Conservation (phyloP, 2,797 vertebrate genomes). For the Emydoidea blandingii region DNA sequence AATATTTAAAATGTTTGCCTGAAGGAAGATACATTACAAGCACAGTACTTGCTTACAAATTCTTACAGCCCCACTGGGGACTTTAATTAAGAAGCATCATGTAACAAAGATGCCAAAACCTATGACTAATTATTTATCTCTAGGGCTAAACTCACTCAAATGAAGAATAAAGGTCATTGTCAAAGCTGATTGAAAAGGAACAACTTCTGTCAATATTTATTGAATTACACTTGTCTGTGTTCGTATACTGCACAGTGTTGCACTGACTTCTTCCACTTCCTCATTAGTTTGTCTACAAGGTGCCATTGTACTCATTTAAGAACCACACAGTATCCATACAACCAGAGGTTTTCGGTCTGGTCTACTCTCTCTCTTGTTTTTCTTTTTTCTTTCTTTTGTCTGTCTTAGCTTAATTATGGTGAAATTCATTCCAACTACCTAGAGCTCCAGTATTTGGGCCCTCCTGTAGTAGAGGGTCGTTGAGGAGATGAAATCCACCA, state of each 20-base stretch:
- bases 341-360: not conserved
- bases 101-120: not conserved
- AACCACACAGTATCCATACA: not conserved
- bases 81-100: slow-evolving; percentile 7
- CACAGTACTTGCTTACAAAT: not conserved
- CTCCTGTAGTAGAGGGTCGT: not conserved
- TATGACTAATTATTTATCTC: slow-evolving; percentile 8
- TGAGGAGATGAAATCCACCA: not conserved
- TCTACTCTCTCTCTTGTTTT: not conserved
- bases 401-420: not conserved
- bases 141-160: slow-evolving; percentile 9
- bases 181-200: slow-evolving; percentile 39
- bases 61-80: not conserved
- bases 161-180: slow-evolving; percentile 59
- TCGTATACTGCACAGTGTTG: not conserved
- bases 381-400: not conserved
- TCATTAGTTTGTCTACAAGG: not conserved
- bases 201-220: slow-evolving; percentile 49
- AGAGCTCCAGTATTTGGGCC: not conserved
- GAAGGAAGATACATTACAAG: not conserved
- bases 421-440: not conserved
- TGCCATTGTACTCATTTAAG: not conserved
- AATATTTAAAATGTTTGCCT: not conserved
- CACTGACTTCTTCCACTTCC: not conserved
- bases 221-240: slow-evolving; percentile 45